These are phyloP conservation scores for Dusona sp. DNA, from an alignment of 2,888 invertebrate species.

Conservation along the genomic window DNA sequence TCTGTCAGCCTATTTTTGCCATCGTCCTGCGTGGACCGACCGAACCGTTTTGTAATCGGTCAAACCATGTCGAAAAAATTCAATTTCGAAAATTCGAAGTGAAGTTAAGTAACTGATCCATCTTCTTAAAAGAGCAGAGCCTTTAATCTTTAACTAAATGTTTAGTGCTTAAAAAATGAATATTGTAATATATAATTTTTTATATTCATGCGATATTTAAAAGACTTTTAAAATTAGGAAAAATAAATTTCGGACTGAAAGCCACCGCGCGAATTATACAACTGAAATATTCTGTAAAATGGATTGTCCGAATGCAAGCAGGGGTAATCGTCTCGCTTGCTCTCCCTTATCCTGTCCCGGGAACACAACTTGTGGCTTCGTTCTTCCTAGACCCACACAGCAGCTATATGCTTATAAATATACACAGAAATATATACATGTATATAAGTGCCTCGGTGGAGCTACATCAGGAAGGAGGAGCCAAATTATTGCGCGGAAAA, in stretches of 20 bases:
- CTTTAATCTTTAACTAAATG: no score
- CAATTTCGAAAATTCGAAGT: no score
- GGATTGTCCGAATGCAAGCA: constrained; percentile 28
- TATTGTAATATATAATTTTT: background rate
- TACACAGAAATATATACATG: constrained; percentile 2
- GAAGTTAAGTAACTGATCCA: no score
- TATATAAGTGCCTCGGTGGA: constrained; percentile 31
- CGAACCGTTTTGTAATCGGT: no score
- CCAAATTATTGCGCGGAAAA: constrained; percentile 65
- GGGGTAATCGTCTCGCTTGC: constrained; percentile 49
- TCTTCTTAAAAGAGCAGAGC: no score
- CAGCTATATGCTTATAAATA: background rate
- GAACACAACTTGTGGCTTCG: constrained; percentile 68
- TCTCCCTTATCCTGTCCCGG: constrained; percentile 45
- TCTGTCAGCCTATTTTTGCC: no score
- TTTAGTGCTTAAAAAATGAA: no score
- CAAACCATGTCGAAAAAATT: no score
- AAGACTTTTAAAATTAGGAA: background rate
- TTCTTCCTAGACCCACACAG: constrained; percentile 23
- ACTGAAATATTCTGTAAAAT: constrained; percentile 33
- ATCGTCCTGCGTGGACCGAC: no score
- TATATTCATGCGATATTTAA: background rate
- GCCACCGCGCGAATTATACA: constrained; percentile 13
- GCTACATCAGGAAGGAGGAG: constrained; percentile 45
- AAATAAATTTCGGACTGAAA: background rate